A percentile compares a stretch with the other conserved stretches of the same genome.
Evolutionary conservation across 2,113 vertebrate species (phyloP).

Genomic region (Orthonyx spaldingii): DNA sequence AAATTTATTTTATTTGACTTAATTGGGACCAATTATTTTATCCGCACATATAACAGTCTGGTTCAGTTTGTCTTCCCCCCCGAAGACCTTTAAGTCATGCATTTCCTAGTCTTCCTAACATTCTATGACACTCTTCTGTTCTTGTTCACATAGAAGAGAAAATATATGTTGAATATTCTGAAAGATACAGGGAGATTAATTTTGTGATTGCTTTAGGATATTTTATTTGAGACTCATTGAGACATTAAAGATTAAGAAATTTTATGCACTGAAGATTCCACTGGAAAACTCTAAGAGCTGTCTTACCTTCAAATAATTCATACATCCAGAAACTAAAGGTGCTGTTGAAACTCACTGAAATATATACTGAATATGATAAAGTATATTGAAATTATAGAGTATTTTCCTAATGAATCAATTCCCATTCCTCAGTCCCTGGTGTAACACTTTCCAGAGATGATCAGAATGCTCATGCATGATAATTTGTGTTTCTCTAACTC

Average conservation of each 20-base stretch:
- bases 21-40: too few relatives aligned
- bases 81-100: neutral
- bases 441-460: neutral
- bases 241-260: neutral
- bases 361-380: neutral
- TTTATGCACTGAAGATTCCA: neutral
- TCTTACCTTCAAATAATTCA: neutral
- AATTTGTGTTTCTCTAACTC: neutral
- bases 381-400: neutral
- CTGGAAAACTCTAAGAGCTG: neutral
- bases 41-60: too few relatives aligned
- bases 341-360: neutral
- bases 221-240: neutral
- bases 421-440: neutral
- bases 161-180: neutral
- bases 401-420: neutral
- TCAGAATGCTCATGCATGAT: rapidly evolving
- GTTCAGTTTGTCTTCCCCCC: neutral
- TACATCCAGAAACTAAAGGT: neutral
- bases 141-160: neutral
- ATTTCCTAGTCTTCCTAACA: neutral
- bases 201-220: neutral
- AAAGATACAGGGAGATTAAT: neutral
- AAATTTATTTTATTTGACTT: too few relatives aligned
- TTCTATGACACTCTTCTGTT: neutral